phyloP scores from a whole-genome alignment of 2,797 vertebrate genomes.

The Carcharodon carcharias region DNA sequence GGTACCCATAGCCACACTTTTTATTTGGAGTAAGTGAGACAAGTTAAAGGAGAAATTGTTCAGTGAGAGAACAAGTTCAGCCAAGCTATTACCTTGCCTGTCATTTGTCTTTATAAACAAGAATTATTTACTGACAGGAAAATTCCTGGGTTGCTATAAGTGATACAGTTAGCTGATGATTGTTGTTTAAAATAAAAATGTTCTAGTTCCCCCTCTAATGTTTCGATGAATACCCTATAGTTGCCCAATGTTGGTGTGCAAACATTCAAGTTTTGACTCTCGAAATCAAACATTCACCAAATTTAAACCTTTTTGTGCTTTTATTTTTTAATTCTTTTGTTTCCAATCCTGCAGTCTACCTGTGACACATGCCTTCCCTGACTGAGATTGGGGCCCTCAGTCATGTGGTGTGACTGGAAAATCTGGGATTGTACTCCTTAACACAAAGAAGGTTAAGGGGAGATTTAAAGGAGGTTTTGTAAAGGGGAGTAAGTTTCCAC shows the following conservation, averaged over 20 bases:
- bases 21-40: too few species aligned
- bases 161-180: neutral
- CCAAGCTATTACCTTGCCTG: too few species aligned
- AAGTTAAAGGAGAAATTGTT: too few species aligned
- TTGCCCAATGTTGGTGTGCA: neutral
- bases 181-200: neutral
- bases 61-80: too few species aligned
- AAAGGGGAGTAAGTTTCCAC: neutral
- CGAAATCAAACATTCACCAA: neutral
- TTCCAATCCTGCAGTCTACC: neutral
- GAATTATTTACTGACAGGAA: constrained; percentile 11
- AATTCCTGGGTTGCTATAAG: neutral
- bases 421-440: neutral
- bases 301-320: too few species aligned
- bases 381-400: neutral
- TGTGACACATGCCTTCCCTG: neutral
- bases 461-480: neutral
- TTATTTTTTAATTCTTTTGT: neutral
- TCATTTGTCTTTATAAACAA: neutral
- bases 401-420: neutral
- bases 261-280: neutral
- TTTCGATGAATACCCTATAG: neutral
- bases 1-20: too few species aligned
- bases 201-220: neutral
- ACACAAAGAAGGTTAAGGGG: neutral